Conservation (phyloP, 1,140 invertebrate genomes). For the Prorops nasuta region DNA sequence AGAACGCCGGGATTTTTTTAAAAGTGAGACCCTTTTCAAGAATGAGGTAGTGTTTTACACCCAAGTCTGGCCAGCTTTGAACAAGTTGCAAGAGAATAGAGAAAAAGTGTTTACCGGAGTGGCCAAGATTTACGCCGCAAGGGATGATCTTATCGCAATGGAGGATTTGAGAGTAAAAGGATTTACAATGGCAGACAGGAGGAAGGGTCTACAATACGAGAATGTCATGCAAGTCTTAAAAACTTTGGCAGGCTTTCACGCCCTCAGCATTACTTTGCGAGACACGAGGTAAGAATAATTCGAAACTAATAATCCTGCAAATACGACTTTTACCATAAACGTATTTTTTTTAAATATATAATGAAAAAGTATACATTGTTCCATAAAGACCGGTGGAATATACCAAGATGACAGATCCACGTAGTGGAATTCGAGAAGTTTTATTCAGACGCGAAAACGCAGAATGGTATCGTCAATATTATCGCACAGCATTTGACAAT, state of each 20-base stretch:
- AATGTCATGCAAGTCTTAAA: conserved; percentile 63
- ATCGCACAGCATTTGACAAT: conserved; percentile 63
- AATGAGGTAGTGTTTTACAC: conserved; percentile 73
- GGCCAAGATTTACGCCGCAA: conserved; percentile 65
- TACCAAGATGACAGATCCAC: conserved; percentile 58
- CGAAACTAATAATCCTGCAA: not conserved
- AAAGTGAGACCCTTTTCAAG: conserved; percentile 68
- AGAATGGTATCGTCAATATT: conserved; percentile 70
- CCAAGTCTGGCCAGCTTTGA: conserved; percentile 64
- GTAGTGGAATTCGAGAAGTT: conserved; percentile 58
- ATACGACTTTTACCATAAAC: not conserved
- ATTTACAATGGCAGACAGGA: conserved; percentile 68
- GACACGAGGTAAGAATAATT: conserved; percentile 37
- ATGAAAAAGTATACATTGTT: conserved; percentile 33
- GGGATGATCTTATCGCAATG: conserved; percentile 64
- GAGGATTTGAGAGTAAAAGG: conserved; percentile 61
- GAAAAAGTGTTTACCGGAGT: conserved; percentile 60
- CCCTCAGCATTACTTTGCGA: conserved; percentile 65
- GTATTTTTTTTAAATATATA: not conserved
- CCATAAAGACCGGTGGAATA: conserved; percentile 63
- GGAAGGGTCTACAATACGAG: conserved; percentile 62
- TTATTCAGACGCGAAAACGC: conserved; percentile 66
- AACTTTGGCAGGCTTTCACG: conserved; percentile 66
- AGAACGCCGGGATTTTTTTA: conserved; percentile 64
- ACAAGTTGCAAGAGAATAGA: conserved; percentile 57